Evolutionary conservation across 2,888 invertebrate genomes (phyloP), one percentile per base, ranked within the genome.

Genomic region (Hypolimnas misippus): DNA sequence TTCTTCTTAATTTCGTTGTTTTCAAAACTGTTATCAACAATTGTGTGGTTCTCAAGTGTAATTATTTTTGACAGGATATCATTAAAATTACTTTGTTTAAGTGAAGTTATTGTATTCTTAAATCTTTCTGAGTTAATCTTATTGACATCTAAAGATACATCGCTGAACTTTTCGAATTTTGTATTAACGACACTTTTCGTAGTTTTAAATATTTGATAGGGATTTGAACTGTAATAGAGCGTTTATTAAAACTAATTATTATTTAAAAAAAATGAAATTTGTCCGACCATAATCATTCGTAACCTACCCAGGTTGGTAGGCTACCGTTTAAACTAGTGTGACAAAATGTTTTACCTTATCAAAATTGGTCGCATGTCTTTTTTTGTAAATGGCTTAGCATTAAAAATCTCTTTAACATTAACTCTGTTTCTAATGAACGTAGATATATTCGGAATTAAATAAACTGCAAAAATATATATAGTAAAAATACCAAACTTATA

Each of bases 391-490:
- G 12, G 10, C 6, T 52, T 58, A 19, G 5, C 8, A 29, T 21
- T 16, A 3, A 51, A 59, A 0, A 17, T 50, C 1, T 16, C 12
- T n/a, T 54, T 42, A 17, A 19, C 38, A 44, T 51, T 25, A 31
- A 16, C n/a, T 31, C 35, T 8, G 1, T 51, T 10, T 21, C 12
- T 19, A 19, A 38, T 42, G 12, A 14, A 57, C 17, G 40, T 3
- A 25, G 62, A 63, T 8, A 60, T 14, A 59, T 65, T 66, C 1
- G 63, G 54, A 19, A 42, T 42, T 46, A 68, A 62, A 63, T 71
- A 69, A 12, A 63, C 71, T 73, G 62, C 50, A 66, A 68, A 53
- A 56, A 50, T 44, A 55, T 52, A n/a, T 5, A 6, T 2, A 46
- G 19, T 14, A 14, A 46, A 46, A 12, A 46, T 21, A 44, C 2